Conservation (phyloP, 2,888 invertebrate genomes). For the Phortica okadai region DNA sequence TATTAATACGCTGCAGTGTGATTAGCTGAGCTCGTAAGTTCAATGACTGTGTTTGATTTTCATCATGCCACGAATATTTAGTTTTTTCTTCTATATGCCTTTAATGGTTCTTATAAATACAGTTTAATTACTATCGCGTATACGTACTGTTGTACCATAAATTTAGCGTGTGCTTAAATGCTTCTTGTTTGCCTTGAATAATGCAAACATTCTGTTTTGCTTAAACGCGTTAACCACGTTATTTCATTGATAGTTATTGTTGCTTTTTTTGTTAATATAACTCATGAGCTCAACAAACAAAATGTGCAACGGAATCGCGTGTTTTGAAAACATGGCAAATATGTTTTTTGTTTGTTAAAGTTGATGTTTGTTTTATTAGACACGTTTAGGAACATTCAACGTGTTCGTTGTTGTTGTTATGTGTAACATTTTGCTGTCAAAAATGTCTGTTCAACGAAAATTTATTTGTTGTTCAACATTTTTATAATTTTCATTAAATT, state of each 20-base stretch:
- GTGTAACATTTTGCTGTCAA: not conserved
- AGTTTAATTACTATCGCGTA: constrained; percentile 3
- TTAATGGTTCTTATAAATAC: not conserved
- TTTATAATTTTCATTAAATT: too few species aligned
- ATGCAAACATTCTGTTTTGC: constrained; percentile 11
- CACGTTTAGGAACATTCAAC: not conserved
- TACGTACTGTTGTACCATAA: not conserved
- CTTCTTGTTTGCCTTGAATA: constrained; percentile 12
- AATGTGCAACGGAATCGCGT: not conserved
- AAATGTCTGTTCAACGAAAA: not conserved
- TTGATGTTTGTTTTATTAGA: constrained; percentile 11
- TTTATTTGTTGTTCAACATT: not conserved
- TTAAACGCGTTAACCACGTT: constrained; percentile 13
- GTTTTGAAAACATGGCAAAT: not conserved
- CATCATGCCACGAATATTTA: not conserved
- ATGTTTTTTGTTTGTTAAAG: constrained; percentile 15
- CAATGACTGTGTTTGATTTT: too few species aligned
- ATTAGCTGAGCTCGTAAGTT: too few species aligned
- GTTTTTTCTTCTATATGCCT: not conserved
- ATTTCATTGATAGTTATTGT: constrained; percentile 2
- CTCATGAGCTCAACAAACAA: not conserved
- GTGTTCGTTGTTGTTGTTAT: constrained; percentile 3
- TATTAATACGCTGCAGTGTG: too few species aligned
- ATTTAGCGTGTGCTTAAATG: constrained; percentile 5
- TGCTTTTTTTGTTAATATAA: not conserved